Base-by-base conservation (phyloP, 2,888 invertebrate genomes). In the Eurois occulta region DNA sequence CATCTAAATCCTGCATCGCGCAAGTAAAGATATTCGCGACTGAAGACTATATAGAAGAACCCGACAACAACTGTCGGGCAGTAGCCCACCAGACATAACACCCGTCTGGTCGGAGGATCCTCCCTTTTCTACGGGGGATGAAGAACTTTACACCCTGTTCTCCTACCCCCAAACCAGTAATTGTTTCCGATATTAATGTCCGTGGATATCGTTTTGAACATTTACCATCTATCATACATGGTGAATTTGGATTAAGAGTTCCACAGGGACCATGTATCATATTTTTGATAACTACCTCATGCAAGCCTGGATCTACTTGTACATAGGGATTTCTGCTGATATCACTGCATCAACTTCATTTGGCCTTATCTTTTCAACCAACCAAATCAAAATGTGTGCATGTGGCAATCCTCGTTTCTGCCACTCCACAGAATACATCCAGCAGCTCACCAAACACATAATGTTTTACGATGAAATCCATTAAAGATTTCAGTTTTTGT, bases 201-300 rank as follows among this genome's bases (percentile, higher is more conserved):
- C 46, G 18, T 66, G 77, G 77, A 28, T 71, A 78, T 6, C 80
- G 77, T 86, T 89, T 88, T n/a, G 85, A 78, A 68, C 88, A 89
- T 78, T 83, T 86, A 0, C 79, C 76, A 24, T 88, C 67, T 28
- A 84, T 72, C 87, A 88, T 89, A 66, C 89, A 89, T 21, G 88
- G 86, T 7, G 86, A 87, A 43, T 38, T 60, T 4, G 41, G 78
- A 76, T 89, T 60, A 3, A 60, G 1, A 1, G 8, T 8, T 7
- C 60, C 60, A 32, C 60, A 60, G 0, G 60, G 60, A 8, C 60
- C 60, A 60, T 60, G 60, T 8, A 32, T 21, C 60, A 60, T 60
- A 0, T 60, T 32, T 32, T 7, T 60, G 0, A 8, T 60, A 18
- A 60, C 8, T 1, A 60, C 32, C 18, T 60, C 60, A 32, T 60